These are phyloP conservation scores for Haemorhous mexicanus DNA, from an alignment of 2,113 vertebrate species.

Conservation along the genomic window DNA sequence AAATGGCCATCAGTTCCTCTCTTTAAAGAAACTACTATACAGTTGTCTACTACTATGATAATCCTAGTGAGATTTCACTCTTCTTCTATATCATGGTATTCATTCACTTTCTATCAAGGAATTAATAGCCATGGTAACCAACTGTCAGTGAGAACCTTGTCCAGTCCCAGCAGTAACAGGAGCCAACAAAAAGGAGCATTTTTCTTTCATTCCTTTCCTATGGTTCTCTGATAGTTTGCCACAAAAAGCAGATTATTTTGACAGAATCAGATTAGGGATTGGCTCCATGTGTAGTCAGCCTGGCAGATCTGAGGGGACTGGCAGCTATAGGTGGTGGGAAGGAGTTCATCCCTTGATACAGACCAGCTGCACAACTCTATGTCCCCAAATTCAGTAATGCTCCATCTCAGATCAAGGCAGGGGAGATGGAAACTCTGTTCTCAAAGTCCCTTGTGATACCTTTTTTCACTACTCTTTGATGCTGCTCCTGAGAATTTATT, in stretches of 20 bases:
- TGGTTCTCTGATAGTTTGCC: neutral
- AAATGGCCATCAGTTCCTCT: neutral
- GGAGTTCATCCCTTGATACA: neutral
- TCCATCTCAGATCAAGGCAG: neutral
- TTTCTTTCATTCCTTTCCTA: neutral
- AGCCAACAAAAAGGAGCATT: neutral
- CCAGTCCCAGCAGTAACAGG: neutral
- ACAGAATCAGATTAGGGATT: neutral
- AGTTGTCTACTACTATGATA: neutral
- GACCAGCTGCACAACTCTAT: neutral
- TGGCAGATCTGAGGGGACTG: neutral
- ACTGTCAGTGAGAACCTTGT: neutral
- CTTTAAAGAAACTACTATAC: neutral
- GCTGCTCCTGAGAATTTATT: neutral
- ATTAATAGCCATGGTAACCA: slow-evolving; percentile 24
- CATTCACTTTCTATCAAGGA: slow-evolving; percentile 1
- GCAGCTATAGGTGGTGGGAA: neutral
- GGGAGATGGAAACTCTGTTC: neutral
- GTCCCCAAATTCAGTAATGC: neutral
- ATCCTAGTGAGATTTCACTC: neutral
- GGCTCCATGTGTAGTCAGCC: neutral
- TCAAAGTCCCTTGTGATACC: neutral
- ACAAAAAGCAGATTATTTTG: slow-evolving; percentile 3
- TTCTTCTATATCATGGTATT: neutral
- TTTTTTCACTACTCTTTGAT: neutral